Evolutionary conservation across 2,888 invertebrate species (phyloP), one percentile per base, ranked within the genome.

Genomic region (Fragum sueziense): DNA sequence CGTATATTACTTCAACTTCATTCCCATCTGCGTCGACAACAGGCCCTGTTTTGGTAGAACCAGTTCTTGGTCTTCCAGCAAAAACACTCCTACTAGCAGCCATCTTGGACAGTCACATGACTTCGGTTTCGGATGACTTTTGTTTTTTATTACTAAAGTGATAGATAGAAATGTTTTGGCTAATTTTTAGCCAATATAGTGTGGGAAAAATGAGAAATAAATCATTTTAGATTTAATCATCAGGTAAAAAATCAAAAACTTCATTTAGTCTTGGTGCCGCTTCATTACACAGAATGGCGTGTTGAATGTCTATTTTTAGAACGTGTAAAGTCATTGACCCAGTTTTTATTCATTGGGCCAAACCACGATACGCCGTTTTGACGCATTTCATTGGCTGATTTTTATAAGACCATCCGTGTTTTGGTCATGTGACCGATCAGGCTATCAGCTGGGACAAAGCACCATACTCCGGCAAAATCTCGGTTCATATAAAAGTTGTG

Each of bases 11-110:
- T 88, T 91, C 90, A 59, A 91, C 82, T 87, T 89, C 89, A 70
- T 89, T 90, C 54, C 92, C 92, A 72, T 92, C 92, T 27, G 91
- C 90, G 80, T 91, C 91, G n/a, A 86, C 76, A 17, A 87, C 86
- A 41, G 86, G 75, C 3, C 85, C 82, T 20, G 87, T 70, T 67
- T 88, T 89, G 41, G 88, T 85, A 11, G 91, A 91, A 14, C 91
- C 90, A 57, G 88, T 84, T 70, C 90, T 79, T 34, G 86, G 85
- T 80, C 90, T 87, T 22, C 90, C 88, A 68, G 88, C 88, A 85
- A 91, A 91, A 51, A 91, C 82, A 89, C 90, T 90, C 84, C 88
- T 89, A 74, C 88, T 70, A 51, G 88, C 75, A 37, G 86, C 89
- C 91, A 91, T 91, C 87, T 90, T 90, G 87, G 74, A 80, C 84